Base-by-base conservation (phyloP, 1,140 invertebrate species). In the Drosophila takahashii region DNA sequence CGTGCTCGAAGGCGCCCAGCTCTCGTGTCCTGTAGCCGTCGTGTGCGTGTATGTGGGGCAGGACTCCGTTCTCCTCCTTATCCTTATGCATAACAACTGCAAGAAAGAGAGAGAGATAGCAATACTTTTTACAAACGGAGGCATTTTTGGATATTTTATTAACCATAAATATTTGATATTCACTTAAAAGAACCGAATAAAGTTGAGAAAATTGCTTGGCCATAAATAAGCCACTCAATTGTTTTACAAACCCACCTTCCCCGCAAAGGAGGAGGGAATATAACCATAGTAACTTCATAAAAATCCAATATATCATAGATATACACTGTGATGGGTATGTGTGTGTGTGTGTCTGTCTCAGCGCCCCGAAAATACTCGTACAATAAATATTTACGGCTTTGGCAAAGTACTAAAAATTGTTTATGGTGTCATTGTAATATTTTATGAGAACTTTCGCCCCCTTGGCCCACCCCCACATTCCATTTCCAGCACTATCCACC, bases 71-170 rank as follows among this genome's bases (percentile, higher is more conserved):
- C 73, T 97, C 96, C 79, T 97, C 96, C 91, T 97, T 97, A 85
- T 97, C 96, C 93, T 97, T 97, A 94, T 97, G 96, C 96, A 98
- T 97, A 86, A 97, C 96, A 92, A 97, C 97, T 98, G 95, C 3
- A 96, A 96, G 45, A 39, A 47, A 29, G 3, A 26, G 10, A 56
- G 26, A 51, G 8, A 37, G 36, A 58, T 8, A 52, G 18, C 22
- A 3, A 73, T 41, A 77, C 37, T 67, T 87, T 67, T 81, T 76
- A 79, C 61, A 67, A 71, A 75, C 62, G 51, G 58, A 9, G 37
- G 69, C 51, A 71, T 77, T 81, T 76, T 77, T 44, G 27, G 64
- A 74, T 64, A 74, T 85, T 89, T 87, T 84, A 86, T 87, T 77
- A 77, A 60, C 76, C 76, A 84, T 87, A 84, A 79, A 84, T 79